Base-by-base conservation (phyloP, 2,888 invertebrate genomes). In the Cartodere bifasciata region DNA sequence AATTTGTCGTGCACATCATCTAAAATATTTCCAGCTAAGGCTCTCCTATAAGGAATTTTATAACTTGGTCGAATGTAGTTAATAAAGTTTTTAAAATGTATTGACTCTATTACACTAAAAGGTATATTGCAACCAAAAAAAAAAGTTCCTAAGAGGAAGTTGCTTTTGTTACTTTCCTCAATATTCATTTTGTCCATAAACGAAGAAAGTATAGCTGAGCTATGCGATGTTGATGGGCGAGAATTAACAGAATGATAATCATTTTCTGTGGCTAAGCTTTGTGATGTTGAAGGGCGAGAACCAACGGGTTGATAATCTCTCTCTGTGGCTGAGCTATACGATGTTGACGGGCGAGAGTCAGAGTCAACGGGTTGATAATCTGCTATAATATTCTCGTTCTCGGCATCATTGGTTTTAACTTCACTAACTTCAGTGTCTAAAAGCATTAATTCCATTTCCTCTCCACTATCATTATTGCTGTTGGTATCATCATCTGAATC, bases 61-160 rank as follows among this genome's bases (percentile, higher is more conserved):
- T 38, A 43, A 3, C 35, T 17, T 16, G 39, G 38, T 29, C 36
- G 28, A 13, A 40, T 24, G 11, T 17, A 14, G 12, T 26, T 11
- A 13, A 40, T 11, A 11, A 37, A 35, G 13, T 33, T 23, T 28
- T 27, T 23, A 26, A 42, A 42, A 27, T 32, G 22, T 20, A 35
- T 26, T 2, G 41, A 41, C 21, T 40, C 37, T 3, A 39, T 37
- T 5, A 34, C 34, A 14, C 20, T 20, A 31, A 40, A 41, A 12
- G 38, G 38, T 29, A 41, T 36, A 29, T 38, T 41, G 17, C 41
- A 41, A 10, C 36, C 41, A 35, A 35, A 40, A 28, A 38, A 35
- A 13, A 37, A 34, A 21, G 24, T 34, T 20, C 26, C 32, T 15
- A 40, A 24, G n/a, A 34, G 33, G 11, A 29, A 12, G 23, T 38